Conservation (phyloP, 2,888 invertebrate genomes). For the Atherix ibis region DNA sequence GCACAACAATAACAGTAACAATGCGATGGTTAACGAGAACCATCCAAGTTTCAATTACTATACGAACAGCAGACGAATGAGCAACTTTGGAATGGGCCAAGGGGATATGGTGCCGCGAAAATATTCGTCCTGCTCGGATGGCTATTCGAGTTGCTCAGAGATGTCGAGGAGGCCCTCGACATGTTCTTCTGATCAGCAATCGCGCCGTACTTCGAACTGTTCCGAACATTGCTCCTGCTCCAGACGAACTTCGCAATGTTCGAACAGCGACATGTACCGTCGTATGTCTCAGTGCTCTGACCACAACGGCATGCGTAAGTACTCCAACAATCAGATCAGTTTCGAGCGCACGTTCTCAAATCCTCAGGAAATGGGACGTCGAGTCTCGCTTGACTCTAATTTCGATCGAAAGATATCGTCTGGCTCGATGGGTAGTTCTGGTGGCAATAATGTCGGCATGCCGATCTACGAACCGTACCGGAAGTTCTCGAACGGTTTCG, state of each 20-base stretch:
- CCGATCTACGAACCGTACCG: conserved; percentile 22
- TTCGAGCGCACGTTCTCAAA: conserved; percentile 3
- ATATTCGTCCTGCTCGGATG: conserved; percentile 30
- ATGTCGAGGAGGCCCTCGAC: conserved; percentile 28
- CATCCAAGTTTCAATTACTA: conserved; percentile 11
- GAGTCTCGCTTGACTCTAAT: conserved; percentile 26
- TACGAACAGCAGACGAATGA: conserved; percentile 43
- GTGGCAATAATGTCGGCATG: conserved; percentile 11
- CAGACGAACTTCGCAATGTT: conserved; percentile 26
- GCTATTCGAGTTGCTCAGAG: conserved; percentile 23
- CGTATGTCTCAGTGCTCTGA: conserved; percentile 33
- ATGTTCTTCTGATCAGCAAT: conserved; percentile 19
- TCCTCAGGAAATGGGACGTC: conserved; percentile 19
- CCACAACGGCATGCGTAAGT: conserved; percentile 34
- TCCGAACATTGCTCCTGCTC: conserved; percentile 28
- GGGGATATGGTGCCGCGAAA: conserved; percentile 15
- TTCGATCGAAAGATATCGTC: conserved; percentile 23
- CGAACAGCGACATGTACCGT: conserved; percentile 18
- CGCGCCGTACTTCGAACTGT: conserved; percentile 27
- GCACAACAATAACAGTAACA: conserved; percentile 41
- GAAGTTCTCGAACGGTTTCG: conserved; percentile 27
- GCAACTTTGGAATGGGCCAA: conserved; percentile 41
- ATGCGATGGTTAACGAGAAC: conserved; percentile 35
- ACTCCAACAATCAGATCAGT: conserved; percentile 32
- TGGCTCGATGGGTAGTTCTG: conserved; percentile 15